Base-by-base conservation (phyloP, 2,888 invertebrate genomes). In the Odontothrips loti region DNA sequence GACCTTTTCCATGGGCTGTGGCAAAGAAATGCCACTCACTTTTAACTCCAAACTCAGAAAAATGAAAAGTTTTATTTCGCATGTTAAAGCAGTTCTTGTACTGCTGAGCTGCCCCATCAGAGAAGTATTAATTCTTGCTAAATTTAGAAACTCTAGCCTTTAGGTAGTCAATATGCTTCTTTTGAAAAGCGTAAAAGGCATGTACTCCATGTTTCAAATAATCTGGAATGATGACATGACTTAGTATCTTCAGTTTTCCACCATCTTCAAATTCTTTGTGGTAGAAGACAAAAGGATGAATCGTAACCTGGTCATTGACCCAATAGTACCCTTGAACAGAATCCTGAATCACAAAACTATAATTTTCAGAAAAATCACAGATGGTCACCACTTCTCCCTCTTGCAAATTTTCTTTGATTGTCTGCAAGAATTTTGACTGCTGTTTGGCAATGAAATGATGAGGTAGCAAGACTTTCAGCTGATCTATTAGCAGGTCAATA, bases 31-130 rank as follows among this genome's bases (percentile, higher is more conserved):
- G 81, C 80, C 81, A 83, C 58, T 83, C 81, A 12, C 81, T 82
- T 17, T 79, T 20, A 12, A 82, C 27, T 9, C 79, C 75, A 79
- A 80, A 80, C 48, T 81, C 82, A 17, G 43, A 63, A 1, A 23
- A 10, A 79, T 85, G 84, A 81, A 83, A 80, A 27, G 81, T 81
- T 4, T 84, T 75, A 68, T 85, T 85, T 8, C 47, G 34, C 29
- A 85, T 83, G 80, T 85, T 84, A 79, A 83, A 85, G 27, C 63
- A 82, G 48, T 85, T 85, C 81, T 85, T 85, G 34, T 84, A 85
- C 79, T 85, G 84, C 17, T 82, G 75, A 15, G 84, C 83, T 81
- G 81, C 81, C 11, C 84, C 85, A 83, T 85, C 85, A 63, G 83
- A 82, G 43, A 84, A 84, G 81, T 84, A 83, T 75, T 81, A 63